A percentile compares a stretch with the other conserved stretches of the same genome.
Conservation (phyloP, 1,140 invertebrate species). For the Musca vetustissima region DNA sequence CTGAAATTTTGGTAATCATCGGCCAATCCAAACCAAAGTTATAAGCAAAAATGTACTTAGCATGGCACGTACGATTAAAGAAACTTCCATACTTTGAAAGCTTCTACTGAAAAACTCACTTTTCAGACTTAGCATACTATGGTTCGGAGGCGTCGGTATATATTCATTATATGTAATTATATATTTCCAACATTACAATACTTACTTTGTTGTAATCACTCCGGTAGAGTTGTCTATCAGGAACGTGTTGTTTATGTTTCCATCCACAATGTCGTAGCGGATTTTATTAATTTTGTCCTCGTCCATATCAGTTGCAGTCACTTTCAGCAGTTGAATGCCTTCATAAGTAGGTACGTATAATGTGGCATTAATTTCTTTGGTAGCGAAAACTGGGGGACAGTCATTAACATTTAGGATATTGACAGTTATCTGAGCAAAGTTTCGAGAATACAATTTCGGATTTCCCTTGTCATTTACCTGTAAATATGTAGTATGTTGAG, state of each 20-base stretch:
- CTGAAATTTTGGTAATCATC: no score
- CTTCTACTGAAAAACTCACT: no score
- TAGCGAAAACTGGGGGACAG: slow-evolving; percentile 75
- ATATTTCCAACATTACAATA: no score
- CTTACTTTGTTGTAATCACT: slow-evolving; percentile 61
- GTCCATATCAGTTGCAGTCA: slow-evolving; percentile 77
- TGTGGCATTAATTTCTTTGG: slow-evolving; percentile 72
- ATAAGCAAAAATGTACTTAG: no score
- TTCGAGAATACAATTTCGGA: slow-evolving; percentile 76
- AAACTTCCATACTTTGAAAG: no score
- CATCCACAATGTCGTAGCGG: slow-evolving; percentile 79
- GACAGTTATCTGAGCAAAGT: slow-evolving; percentile 73
- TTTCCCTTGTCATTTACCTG: slow-evolving; percentile 82
- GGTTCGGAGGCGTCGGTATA: no score
- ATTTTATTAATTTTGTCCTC: slow-evolving; percentile 63
- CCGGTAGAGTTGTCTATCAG: slow-evolving; percentile 74
- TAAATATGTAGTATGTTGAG: no score
- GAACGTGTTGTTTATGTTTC: slow-evolving; percentile 79
- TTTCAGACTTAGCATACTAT: no score
- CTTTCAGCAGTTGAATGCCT: slow-evolving; percentile 68
- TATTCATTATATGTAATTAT: no score
- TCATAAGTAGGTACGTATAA: slow-evolving; percentile 79
- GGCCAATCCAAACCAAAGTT: no score
- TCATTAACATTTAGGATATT: slow-evolving; percentile 84
- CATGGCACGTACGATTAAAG: no score